Evolutionary conservation across 1,140 invertebrate species (phyloP).

Genomic region (Leptoteleia sp.): DNA sequence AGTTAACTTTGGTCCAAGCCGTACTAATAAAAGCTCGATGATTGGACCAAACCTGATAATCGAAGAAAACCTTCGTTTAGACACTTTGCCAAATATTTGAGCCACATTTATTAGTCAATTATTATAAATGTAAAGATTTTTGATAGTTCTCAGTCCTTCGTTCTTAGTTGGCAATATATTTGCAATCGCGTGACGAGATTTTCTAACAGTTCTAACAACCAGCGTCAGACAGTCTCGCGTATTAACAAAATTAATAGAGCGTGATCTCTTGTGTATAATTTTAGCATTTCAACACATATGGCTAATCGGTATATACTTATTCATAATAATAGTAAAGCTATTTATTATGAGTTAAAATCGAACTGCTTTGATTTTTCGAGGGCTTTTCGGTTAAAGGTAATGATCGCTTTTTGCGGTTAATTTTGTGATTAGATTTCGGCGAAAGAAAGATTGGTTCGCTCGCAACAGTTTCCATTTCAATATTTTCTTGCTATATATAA

Average conservation of each 20-base stretch:
- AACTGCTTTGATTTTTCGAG: no score
- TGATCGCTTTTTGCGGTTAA: conserved; percentile 9
- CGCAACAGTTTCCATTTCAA: not conserved
- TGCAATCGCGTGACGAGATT: conserved; percentile 2
- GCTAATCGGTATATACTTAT: conserved; percentile 35
- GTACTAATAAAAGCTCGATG: no score
- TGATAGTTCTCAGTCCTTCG: no score
- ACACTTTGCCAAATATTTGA: no score
- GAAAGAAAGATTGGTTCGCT: not conserved
- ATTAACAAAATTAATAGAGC: conserved; percentile 56
- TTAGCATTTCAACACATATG: conserved; percentile 37
- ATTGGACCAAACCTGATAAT: no score
- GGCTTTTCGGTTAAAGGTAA: no score
- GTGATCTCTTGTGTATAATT: conserved; percentile 44
- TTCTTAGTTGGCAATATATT: not conserved
- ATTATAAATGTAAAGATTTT: no score
- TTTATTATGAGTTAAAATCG: no score
- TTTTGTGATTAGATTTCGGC: not conserved
- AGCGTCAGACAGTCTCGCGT: conserved; percentile 54
- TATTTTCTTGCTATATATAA: no score
- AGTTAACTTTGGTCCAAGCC: no score
- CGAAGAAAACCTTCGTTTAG: no score
- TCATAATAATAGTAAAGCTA: conserved; percentile 26
- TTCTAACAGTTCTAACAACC: conserved; percentile 8
- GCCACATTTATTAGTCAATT: not conserved